Evolutionary conservation across 2,113 vertebrate species (phyloP), one percentile per base, ranked within the genome.

Genomic region (Brachypodius melanocephalos): DNA sequence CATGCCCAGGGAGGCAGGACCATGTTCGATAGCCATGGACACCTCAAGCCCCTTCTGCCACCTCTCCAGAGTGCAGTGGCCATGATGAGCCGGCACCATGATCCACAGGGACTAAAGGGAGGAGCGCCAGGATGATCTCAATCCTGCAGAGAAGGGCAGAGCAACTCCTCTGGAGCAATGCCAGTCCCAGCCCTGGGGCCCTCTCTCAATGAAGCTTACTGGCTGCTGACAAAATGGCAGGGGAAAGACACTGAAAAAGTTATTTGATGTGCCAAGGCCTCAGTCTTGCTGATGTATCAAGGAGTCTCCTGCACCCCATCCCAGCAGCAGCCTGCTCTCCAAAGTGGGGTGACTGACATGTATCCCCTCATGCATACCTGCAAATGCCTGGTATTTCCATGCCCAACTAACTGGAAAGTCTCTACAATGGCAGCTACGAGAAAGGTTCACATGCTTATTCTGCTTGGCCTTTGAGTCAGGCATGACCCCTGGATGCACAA

Each of bases 321-420:
- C 17, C 0, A 2, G 42, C 18, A 68, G 72, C 17, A 74, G 34
- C 49, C 62, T 17, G 9, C 26, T 90, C 3, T 1, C 19, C 51
- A 21, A 17, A 9, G 17, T 28, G 36, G 19, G 21, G 24, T 0
- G 0, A 21, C 0, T 2, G 58, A 38, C 3, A 1, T 2, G 7
- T 24, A 16, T 34, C 71, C 17, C 32, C 71, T 85, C 71, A 49
- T 1, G 0, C 15, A 16, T 7, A 38, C 28, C 48, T 67, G 34
- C 34, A 83, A 83, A 69, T 74, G 29, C 24, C 34, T 71, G 13
- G 34, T 31, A 46, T 49, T 79, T 45, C 67, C 55, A 32, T 20
- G 63, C 42, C 28, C 31, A 54, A 55, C 31, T 62, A 58, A 74
- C 38, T n/a, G 58, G 28, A 54, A 80, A 63, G 48, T 40, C 61